These are phyloP conservation scores for Cryptoleucopteryx plumbea DNA, from an alignment of 2,113 vertebrate genomes.

Conservation along the genomic window DNA sequence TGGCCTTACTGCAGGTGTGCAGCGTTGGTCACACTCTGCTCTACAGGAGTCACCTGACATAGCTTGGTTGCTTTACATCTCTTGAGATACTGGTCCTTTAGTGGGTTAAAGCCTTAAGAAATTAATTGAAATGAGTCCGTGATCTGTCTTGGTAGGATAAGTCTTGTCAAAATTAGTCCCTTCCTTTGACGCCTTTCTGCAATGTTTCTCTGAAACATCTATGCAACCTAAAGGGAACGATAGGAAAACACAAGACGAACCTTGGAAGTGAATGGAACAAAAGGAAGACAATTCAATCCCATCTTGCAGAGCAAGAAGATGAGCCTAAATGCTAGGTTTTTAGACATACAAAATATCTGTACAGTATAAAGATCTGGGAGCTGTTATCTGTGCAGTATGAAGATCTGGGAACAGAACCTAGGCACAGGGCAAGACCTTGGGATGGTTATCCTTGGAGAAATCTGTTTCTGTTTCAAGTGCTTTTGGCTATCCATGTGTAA, in stretches of 20 bases:
- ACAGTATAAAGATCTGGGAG: not conserved
- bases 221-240: not conserved
- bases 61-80: not conserved
- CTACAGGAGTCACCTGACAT: fast-evolving
- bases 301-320: not conserved
- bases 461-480: not conserved
- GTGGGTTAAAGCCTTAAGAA: not conserved
- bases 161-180: not conserved
- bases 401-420: not conserved
- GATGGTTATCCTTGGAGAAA: not conserved
- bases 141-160: not conserved
- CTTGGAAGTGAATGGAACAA: not conserved
- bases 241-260: not conserved
- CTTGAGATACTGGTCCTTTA: not conserved
- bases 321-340: not conserved
- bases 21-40: fast-evolving
- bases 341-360: not conserved
- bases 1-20: not conserved
- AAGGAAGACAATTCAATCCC: not conserved
- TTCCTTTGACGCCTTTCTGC: not conserved
- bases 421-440: not conserved
- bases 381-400: not conserved
- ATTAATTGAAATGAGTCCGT: not conserved
- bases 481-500: not conserved
- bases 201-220: not conserved